These are phyloP conservation scores for Dendrolimus punctatus DNA, from an alignment of 1,140 invertebrate genomes.

Conservation along the genomic window DNA sequence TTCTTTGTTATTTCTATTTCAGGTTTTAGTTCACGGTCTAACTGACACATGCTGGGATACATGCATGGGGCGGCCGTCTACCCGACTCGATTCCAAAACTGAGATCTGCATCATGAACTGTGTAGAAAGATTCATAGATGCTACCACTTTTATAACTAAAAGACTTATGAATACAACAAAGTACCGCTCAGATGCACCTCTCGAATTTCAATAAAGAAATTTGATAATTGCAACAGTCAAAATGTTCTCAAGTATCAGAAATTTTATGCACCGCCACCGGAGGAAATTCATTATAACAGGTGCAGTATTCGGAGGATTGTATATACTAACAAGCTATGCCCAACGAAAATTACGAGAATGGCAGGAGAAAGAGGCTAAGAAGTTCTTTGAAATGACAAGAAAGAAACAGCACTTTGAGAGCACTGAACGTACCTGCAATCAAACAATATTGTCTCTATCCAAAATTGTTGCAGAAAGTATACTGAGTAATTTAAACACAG, in stretches of 20 bases:
- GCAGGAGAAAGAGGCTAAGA: conserved; percentile 85
- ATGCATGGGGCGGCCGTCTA: conserved; percentile 79
- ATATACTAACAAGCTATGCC: conserved; percentile 81
- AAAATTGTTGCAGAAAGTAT: conserved; percentile 81
- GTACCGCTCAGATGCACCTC: conserved; percentile 49
- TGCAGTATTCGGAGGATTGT: conserved; percentile 80
- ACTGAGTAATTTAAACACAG: conserved; percentile 78
- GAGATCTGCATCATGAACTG: conserved; percentile 82
- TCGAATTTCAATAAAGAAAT: conserved; percentile 49
- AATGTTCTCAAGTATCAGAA: conserved; percentile 82
- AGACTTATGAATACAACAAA: conserved; percentile 69
- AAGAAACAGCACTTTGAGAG: conserved; percentile 91
- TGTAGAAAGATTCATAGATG: conserved; percentile 83
- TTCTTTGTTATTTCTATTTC: conserved; percentile 26
- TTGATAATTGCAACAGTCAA: conserved; percentile 14
- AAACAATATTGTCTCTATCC: conserved; percentile 84
- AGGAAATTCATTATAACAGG: conserved; percentile 85
- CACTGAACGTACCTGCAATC: conserved; percentile 89
- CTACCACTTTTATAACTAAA: conserved; percentile 78
- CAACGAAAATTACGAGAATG: conserved; percentile 84
- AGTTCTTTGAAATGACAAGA: conserved; percentile 84
- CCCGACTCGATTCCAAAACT: conserved; percentile 76
- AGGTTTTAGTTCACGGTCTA: conserved; percentile 76
- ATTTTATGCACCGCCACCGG: conserved; percentile 85
- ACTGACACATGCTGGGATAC: conserved; percentile 84